A percentile compares a stretch with the other conserved stretches of the same genome.
Evolutionary conservation across 2,797 vertebrate genomes (phyloP).

Genomic region (Sphaeramia orbicularis): DNA sequence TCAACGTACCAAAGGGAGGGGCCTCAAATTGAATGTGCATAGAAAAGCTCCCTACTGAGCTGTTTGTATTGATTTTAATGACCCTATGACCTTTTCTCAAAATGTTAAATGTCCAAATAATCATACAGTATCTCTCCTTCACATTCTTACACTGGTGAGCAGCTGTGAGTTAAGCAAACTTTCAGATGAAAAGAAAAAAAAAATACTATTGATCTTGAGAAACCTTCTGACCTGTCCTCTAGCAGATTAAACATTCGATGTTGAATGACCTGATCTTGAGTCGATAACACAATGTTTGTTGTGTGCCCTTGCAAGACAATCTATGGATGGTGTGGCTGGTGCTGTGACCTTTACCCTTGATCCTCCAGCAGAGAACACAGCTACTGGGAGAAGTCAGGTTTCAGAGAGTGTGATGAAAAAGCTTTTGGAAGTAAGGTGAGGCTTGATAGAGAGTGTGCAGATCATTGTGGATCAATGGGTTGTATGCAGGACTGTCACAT

Average conservation of each 20-base stretch:
- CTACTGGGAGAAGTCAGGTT: no score
- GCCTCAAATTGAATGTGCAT: constrained; percentile 8
- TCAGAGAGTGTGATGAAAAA: no score
- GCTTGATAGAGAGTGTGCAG: no score
- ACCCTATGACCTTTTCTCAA: constrained; percentile 19
- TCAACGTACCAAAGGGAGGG: background rate
- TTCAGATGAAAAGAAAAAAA: constrained; percentile 1
- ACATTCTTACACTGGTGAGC: background rate
- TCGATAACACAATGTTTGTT: constrained; percentile 32
- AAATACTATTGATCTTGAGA: constrained; percentile 34
- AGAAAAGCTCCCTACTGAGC: constrained; percentile 9
- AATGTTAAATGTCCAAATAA: constrained; percentile 4
- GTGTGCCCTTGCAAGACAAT: background rate
- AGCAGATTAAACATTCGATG: constrained; percentile 19
- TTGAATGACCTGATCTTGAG: constrained; percentile 23
- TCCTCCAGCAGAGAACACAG: background rate
- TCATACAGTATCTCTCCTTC: background rate
- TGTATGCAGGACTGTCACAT: no score
- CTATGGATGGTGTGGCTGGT: constrained; percentile 9
- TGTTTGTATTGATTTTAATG: constrained; percentile 8
- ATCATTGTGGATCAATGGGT: no score
- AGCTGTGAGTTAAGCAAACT: constrained; percentile 18
- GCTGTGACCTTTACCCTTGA: no score
- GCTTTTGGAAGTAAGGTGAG: no score
- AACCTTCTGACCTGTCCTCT: constrained; percentile 30